These are phyloP conservation scores for Myopa tessellatipennis DNA, from an alignment of 2,888 invertebrate genomes.

Conservation along the genomic window DNA sequence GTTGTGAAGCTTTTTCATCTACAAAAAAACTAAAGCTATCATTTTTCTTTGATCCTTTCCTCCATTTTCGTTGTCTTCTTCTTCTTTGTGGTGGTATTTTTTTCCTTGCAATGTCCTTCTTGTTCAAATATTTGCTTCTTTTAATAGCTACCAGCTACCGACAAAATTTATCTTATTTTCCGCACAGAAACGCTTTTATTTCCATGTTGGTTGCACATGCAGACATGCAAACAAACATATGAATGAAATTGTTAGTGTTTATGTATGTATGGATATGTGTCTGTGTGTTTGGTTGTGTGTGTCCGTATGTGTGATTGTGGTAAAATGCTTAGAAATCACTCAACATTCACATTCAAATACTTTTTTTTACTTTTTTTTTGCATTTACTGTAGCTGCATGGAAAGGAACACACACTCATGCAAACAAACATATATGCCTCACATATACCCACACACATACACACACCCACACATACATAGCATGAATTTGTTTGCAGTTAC, in stretches of 20 bases:
- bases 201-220: neutral
- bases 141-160: constrained; percentile 31
- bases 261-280: neutral
- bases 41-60: too few relatives aligned
- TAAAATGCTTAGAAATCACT: constrained; percentile 17
- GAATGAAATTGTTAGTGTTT: neutral
- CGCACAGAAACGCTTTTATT: neutral
- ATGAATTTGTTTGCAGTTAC: neutral
- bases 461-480: neutral
- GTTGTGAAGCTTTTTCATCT: too few relatives aligned
- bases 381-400: neutral
- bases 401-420: neutral
- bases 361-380: too few relatives aligned
- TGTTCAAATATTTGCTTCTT: constrained; percentile 26
- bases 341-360: neutral
- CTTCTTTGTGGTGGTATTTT: neutral
- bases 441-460: neutral
- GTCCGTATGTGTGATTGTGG: neutral
- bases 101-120: constrained; percentile 15
- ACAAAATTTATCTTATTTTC: neutral
- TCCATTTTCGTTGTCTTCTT: neutral
- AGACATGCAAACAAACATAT: neutral
- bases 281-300: too few relatives aligned
- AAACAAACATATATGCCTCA: neutral
- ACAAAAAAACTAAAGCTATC: too few relatives aligned